Percentiles rank a stretch among this genome's conserved stretches.
Evolutionary conservation across 2,888 invertebrate genomes (phyloP).

Genomic region (Laothoe populi): DNA sequence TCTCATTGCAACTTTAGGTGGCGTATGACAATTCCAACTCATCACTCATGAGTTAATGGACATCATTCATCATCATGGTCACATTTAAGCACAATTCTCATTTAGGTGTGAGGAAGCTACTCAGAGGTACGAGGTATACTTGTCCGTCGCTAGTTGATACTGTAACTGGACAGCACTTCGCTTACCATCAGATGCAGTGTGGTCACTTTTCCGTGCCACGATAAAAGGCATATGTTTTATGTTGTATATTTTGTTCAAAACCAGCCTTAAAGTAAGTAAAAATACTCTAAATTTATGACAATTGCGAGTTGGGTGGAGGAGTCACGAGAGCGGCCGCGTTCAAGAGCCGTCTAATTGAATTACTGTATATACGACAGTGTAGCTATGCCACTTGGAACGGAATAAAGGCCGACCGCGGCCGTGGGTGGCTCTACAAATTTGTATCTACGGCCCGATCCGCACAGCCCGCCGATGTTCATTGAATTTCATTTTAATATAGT

Average conservation of each 20-base stretch:
- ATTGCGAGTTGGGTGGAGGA: neutral
- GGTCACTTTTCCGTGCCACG: no score
- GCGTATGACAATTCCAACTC: no score
- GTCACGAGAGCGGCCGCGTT: neutral
- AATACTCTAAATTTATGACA: constrained; percentile 11
- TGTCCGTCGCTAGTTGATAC: no score
- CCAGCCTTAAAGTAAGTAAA: neutral
- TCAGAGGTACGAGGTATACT: no score
- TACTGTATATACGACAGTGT: constrained; percentile 4
- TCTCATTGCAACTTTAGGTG: no score
- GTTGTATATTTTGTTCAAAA: neutral
- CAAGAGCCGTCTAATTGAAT: constrained; percentile 15
- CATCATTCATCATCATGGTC: no score
- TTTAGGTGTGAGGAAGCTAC: no score
- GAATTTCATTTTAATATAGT: constrained; percentile 5
- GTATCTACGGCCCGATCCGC: constrained; percentile 14
- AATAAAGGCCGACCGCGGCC: constrained; percentile 31
- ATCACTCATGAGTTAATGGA: no score
- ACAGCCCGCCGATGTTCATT: neutral
- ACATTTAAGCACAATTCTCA: no score
- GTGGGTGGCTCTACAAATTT: constrained; percentile 33
- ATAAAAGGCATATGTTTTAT: no score
- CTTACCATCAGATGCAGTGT: no score
- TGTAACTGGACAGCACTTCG: no score
- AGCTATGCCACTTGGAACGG: constrained; percentile 27